These are phyloP conservation scores for Drosophila equinoxialis DNA, from an alignment of 1,140 invertebrate species.

Conservation along the genomic window DNA sequence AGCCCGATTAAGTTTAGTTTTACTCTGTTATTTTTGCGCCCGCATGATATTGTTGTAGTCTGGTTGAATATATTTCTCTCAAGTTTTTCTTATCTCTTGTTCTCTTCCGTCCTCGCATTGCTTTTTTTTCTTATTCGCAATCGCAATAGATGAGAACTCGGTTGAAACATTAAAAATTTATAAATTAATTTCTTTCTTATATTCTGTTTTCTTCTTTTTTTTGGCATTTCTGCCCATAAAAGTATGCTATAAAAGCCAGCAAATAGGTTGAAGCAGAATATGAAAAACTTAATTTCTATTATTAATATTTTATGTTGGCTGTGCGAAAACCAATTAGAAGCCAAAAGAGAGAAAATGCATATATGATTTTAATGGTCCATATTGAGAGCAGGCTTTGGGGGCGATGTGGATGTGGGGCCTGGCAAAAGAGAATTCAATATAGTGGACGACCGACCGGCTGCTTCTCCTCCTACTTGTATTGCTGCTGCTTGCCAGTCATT, in stretches of 20 bases:
- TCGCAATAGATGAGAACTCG: slow-evolving; percentile 1
- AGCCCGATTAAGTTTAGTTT: slow-evolving; percentile 7
- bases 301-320: slow-evolving; percentile 57
- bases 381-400: slow-evolving; percentile 14
- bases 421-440: slow-evolving; percentile 44
- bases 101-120: not conserved
- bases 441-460: slow-evolving; percentile 29
- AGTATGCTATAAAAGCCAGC: slow-evolving; percentile 48
- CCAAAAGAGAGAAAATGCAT: slow-evolving; percentile 55
- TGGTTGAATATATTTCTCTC: not conserved
- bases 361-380: slow-evolving; percentile 62
- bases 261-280: slow-evolving; percentile 24
- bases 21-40: not conserved
- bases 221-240: slow-evolving; percentile 24
- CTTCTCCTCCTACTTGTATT: slow-evolving; percentile 51
- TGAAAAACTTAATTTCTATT: slow-evolving; percentile 58
- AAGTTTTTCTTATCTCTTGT: not conserved
- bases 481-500: slow-evolving; percentile 42
- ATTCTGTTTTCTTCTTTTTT: slow-evolving; percentile 9
- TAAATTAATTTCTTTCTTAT: slow-evolving; percentile 34
- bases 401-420: not conserved
- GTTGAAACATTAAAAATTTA: slow-evolving; percentile 45
- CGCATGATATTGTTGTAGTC: slow-evolving; percentile 3
- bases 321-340: slow-evolving; percentile 49
- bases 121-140: not conserved